Base-by-base conservation (phyloP, 2,113 vertebrate species). In the Heptranchias perlo region DNA sequence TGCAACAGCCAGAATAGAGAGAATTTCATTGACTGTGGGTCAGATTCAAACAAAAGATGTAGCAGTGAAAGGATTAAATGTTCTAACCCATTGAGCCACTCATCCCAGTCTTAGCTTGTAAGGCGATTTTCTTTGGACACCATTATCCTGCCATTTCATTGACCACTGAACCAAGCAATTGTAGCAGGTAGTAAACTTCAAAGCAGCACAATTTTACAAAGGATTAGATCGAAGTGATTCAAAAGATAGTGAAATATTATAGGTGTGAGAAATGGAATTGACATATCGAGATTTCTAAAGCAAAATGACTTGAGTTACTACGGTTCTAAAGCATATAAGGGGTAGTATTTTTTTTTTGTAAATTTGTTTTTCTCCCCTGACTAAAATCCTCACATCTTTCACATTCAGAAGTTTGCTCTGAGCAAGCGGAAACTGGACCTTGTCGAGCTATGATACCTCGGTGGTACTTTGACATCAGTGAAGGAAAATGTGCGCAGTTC, bases 401-500 rank as follows among this genome's bases (percentile, higher is more conserved):
- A 97, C 97, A 97, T 97, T 97, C 98, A 99, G 99, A 99, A 97
- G 99, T 99, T 97, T 99, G 99, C 98, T 99, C 98, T 98, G 98
- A 99, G 97, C 98, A 98, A 96, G 99, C 99, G 0, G 98, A 99
- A 98, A 99, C 99, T 0, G 99, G 99, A 96, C 99, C 99, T 0
- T 99, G 99, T 98, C 98, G 98, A 96, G 99, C 99, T 92, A 98
- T 99, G 98, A 98, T 99, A 98, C 98, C 99, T 97, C 99, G 99
- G 98, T 99, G 99, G 99, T 99, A 98, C 98, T 99, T 98, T 99
- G 99, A 99, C 96, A 97, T 98, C 96, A 97, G 98, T 47, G 98
- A 99, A 97, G 98, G 98, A 97, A 98, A 98, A 97, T 99, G 99
- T 16, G 98, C 97, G 78, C 98, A 98, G 96, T 99, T 99, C 98